phyloP scores from a whole-genome alignment of 1,140 invertebrate genomes.

The Cotesia typhae region DNA sequence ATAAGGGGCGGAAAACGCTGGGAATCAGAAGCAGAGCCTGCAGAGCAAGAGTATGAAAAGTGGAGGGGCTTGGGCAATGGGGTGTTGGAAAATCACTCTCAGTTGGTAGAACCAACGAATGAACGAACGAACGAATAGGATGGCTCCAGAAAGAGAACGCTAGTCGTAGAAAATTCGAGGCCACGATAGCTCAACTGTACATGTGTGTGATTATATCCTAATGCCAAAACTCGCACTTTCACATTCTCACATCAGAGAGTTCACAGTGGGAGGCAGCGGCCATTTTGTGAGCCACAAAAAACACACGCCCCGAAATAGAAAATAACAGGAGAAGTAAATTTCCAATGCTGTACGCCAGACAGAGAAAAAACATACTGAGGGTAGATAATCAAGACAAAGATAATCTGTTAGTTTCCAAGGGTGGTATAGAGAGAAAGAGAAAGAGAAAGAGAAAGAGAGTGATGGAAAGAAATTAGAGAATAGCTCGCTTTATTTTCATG shows the following conservation, averaged over 20 bases:
- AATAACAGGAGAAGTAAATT: constrained; percentile 41
- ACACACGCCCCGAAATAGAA: constrained; percentile 63
- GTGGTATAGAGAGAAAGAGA: constrained; percentile 19
- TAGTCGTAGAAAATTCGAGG: constrained; percentile 64
- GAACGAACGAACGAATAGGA: constrained; percentile 56
- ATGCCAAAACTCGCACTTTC: constrained; percentile 31
- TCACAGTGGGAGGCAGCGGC: constrained; percentile 60
- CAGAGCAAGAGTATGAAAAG: constrained; percentile 29
- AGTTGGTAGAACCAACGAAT: constrained; percentile 37
- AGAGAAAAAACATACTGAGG: constrained; percentile 13
- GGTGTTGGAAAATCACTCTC: constrained; percentile 36
- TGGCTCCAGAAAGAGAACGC: constrained; percentile 58
- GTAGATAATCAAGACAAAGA: constrained; percentile 11
- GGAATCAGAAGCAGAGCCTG: constrained; percentile 27
- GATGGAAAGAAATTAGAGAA: neutral
- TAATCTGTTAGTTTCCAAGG: constrained; percentile 22
- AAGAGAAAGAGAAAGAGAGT: constrained; percentile 17
- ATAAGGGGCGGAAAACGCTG: constrained; percentile 40
- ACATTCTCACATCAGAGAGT: neutral
- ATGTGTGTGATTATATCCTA: constrained; percentile 21
- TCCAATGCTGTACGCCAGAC: neutral
- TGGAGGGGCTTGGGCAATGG: neutral
- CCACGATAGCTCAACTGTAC: constrained; percentile 39
- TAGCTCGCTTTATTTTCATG: constrained; percentile 22
- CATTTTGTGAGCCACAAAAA: constrained; percentile 66